Evolutionary conservation across 2,113 vertebrate species (phyloP).

Genomic region (Pelecanoides urinatrix): DNA sequence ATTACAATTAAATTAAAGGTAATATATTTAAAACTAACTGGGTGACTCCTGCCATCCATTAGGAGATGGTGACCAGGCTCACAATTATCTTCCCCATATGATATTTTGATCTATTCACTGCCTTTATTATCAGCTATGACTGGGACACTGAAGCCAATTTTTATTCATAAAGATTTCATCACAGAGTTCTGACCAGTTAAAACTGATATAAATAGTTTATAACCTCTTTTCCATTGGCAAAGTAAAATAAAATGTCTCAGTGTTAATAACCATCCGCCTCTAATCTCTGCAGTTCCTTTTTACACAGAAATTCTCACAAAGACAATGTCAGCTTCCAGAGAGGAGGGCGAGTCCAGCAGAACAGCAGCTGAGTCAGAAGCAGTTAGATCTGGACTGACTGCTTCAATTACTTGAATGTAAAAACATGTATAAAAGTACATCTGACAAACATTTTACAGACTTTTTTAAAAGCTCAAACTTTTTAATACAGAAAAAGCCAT

Average conservation of each 20-base stretch:
- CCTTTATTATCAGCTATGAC: neutral
- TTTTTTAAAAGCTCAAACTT: neutral
- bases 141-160: neutral
- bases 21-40: neutral
- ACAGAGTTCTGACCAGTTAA: neutral
- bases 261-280: neutral
- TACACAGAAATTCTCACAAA: neutral
- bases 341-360: neutral
- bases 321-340: neutral
- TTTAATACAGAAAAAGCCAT: neutral
- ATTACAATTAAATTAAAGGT: neutral
- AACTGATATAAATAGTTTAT: neutral
- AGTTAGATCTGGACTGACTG: neutral
- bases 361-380: neutral
- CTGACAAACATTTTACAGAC: neutral
- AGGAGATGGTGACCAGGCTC: neutral
- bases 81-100: neutral
- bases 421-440: neutral
- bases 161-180: neutral
- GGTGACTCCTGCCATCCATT: neutral
- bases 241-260: neutral
- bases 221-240: neutral
- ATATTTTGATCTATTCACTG: neutral
- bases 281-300: neutral
- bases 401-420: neutral